Conservation (phyloP, 2,797 vertebrate genomes). For the Amphiprion clarkii region DNA sequence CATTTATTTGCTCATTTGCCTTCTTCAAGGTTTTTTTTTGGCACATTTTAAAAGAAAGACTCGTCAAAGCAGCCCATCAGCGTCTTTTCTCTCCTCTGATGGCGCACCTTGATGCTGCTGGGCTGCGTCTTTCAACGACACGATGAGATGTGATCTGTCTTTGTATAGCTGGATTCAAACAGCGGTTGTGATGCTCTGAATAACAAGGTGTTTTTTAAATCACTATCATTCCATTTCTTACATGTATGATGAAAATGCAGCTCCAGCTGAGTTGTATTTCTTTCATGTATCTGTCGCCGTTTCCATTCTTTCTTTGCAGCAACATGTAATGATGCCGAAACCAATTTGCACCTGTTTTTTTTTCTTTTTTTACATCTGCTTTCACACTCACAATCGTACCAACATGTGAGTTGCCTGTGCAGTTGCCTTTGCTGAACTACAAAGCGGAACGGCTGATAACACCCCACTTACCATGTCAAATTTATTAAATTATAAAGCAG, state of each 20-base stretch:
- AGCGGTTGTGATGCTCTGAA: slow-evolving; percentile 13
- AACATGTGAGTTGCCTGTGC: background rate
- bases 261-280: slow-evolving; percentile 44
- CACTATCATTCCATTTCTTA: slow-evolving; percentile 12
- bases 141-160: slow-evolving; percentile 26
- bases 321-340: slow-evolving; percentile 37
- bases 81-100: slow-evolving; percentile 1
- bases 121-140: slow-evolving; percentile 10
- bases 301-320: slow-evolving; percentile 19
- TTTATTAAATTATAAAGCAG: slow-evolving; percentile 25
- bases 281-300: slow-evolving; percentile 39
- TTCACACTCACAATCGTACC: slow-evolving; percentile 12
- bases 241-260: slow-evolving; percentile 32
- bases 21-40: background rate
- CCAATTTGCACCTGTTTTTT: slow-evolving; percentile 21
- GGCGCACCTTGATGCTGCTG: background rate
- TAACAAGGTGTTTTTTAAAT: slow-evolving; percentile 28
- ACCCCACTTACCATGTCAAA: slow-evolving; percentile 24
- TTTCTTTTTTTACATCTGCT: background rate
- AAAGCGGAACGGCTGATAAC: slow-evolving; percentile 17
- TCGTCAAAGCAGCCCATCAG: slow-evolving; percentile 1
- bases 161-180: slow-evolving; percentile 26
- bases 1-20: slow-evolving; percentile 12
- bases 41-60: slow-evolving; percentile 3
- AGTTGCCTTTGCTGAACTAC: slow-evolving; percentile 19